These are phyloP conservation scores for Contarinia nasturtii DNA, from an alignment of 1,140 invertebrate species.

Conservation along the genomic window DNA sequence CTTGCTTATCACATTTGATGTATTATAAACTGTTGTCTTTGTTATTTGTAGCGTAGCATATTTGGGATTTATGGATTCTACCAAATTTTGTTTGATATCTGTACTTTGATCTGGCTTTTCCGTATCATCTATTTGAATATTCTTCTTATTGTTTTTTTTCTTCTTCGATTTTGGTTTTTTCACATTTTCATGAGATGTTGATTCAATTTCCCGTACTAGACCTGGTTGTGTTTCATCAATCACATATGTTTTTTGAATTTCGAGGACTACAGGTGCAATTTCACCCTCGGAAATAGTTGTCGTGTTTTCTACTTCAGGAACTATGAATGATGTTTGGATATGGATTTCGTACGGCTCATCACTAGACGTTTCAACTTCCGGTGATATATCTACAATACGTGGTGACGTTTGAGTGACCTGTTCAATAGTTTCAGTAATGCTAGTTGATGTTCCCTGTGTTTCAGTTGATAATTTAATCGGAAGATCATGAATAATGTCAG, in stretches of 20 bases:
- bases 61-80: neutral
- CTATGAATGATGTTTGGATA: slow-evolving; percentile 34
- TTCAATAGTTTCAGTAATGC: slow-evolving; percentile 18
- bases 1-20: neutral
- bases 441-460: slow-evolving; percentile 12
- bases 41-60: slow-evolving; percentile 13
- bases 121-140: slow-evolving; percentile 7
- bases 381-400: slow-evolving; percentile 11
- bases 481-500: slow-evolving; percentile 14
- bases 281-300: slow-evolving; percentile 1
- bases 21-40: slow-evolving; percentile 18
- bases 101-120: slow-evolving; percentile 18
- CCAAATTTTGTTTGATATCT: slow-evolving; percentile 14
- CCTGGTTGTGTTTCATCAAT: slow-evolving; percentile 5
- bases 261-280: no score
- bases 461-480: slow-evolving; percentile 13
- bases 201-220: slow-evolving; percentile 2
- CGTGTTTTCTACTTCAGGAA: slow-evolving; percentile 27
- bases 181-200: slow-evolving; percentile 7
- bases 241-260: slow-evolving; percentile 6
- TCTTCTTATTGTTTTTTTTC: slow-evolving; percentile 15
- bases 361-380: slow-evolving; percentile 11
- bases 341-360: slow-evolving; percentile 40
- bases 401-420: slow-evolving; percentile 26
- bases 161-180: slow-evolving; percentile 17